These are phyloP conservation scores for Caranx melampygus DNA, from an alignment of 2,113 vertebrate genomes.

Conservation along the genomic window DNA sequence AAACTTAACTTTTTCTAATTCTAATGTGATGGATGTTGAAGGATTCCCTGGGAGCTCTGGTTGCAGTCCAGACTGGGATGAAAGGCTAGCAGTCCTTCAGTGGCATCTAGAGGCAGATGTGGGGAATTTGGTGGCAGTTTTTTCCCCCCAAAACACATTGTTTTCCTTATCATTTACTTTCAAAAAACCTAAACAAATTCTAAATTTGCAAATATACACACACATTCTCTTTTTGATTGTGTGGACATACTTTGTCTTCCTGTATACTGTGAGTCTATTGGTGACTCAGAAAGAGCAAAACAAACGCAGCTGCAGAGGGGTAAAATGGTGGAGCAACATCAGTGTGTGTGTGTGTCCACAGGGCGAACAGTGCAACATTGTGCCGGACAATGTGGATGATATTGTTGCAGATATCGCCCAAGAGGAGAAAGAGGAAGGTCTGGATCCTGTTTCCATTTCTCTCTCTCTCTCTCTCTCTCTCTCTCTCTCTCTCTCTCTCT, in stretches of 20 bases:
- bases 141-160: neutral
- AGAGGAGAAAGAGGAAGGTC: constrained; percentile 99
- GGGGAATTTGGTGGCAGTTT: constrained; percentile 6
- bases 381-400: constrained; percentile 97
- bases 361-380: constrained; percentile 98
- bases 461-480: neutral
- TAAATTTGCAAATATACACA: neutral
- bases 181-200: neutral
- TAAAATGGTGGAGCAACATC: neutral
- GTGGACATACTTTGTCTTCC: neutral
- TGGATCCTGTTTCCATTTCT: constrained; percentile 4
- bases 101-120: constrained; percentile 73
- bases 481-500: too few relatives aligned
- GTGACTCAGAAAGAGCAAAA: neutral
- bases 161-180: neutral
- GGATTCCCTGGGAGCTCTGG: neutral
- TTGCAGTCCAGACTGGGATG: constrained; percentile 17
- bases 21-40: constrained; percentile 17
- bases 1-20: constrained; percentile 1
- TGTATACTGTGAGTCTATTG: neutral
- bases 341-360: constrained; percentile 75
- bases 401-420: constrained; percentile 97
- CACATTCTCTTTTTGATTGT: neutral
- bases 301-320: neutral
- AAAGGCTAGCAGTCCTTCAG: constrained; percentile 51